These are phyloP conservation scores for Lissonota sp. DNA, from an alignment of 2,888 invertebrate genomes.

Conservation along the genomic window DNA sequence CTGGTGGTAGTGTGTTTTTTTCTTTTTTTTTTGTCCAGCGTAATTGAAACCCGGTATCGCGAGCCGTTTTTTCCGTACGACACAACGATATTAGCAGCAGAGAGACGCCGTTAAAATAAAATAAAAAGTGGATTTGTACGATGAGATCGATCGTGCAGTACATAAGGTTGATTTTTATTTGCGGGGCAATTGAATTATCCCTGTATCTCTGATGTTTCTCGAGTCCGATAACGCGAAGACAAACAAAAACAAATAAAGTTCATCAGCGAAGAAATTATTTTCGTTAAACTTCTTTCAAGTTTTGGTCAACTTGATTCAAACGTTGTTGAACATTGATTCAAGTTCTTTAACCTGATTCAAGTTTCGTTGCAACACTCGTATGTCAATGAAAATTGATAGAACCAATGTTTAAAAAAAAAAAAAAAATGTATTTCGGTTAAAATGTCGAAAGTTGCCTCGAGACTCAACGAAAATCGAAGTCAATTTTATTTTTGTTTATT, in stretches of 20 bases:
- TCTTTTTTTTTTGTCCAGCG: background rate
- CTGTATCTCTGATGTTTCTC: background rate
- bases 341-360: background rate
- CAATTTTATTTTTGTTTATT: background rate
- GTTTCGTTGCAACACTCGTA: no score
- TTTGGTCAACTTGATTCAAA: background rate
- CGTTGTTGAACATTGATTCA: background rate
- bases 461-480: no score
- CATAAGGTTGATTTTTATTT: background rate
- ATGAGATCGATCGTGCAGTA: background rate
- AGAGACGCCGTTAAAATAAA: background rate
- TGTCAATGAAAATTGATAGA: no score
- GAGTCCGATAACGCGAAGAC: no score
- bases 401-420: no score
- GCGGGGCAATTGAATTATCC: background rate
- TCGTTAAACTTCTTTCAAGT: background rate
- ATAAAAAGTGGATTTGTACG: background rate
- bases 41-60: conserved; percentile 3
- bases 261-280: background rate
- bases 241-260: no score
- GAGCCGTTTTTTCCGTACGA: background rate
- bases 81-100: background rate
- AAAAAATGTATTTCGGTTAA: no score
- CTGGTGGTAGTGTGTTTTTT: background rate
- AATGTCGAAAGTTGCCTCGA: no score